A percentile compares a stretch with the other conserved stretches of the same genome.
Evolutionary conservation across 2,113 vertebrate species (phyloP).

Genomic region (Coptodon bakossiorum): DNA sequence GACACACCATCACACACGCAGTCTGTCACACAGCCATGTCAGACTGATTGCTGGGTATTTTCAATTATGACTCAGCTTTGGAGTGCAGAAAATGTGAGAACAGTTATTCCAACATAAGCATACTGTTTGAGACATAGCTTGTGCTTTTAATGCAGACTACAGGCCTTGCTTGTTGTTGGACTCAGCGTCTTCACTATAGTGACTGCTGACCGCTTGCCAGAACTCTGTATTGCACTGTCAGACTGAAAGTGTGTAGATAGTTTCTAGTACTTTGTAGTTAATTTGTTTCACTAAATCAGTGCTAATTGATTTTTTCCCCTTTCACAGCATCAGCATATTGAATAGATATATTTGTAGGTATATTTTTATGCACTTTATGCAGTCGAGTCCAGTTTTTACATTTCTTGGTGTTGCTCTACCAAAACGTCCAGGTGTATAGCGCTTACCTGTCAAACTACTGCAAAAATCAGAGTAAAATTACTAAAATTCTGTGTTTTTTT

Average conservation of each 20-base stretch:
- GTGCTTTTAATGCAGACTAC: neutral
- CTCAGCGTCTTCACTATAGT: neutral
- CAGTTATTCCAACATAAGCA: neutral
- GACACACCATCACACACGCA: neutral
- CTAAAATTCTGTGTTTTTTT: neutral
- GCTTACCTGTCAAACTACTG: neutral
- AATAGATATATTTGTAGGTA: neutral
- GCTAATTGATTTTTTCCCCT: neutral
- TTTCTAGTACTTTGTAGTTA: neutral
- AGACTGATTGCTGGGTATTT: neutral
- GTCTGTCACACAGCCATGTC: neutral
- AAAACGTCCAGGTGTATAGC: neutral
- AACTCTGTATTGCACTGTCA: neutral
- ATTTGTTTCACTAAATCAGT: neutral
- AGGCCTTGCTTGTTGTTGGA: neutral
- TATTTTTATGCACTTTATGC: neutral
- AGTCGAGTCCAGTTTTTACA: neutral
- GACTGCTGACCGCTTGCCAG: neutral
- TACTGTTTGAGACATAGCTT: neutral
- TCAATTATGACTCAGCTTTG: slow-evolving; percentile 17
- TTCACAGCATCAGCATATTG: neutral
- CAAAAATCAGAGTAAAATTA: neutral
- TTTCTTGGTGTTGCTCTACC: neutral
- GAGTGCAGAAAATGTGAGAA: neutral
- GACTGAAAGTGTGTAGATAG: neutral